Evolutionary conservation across 2,797 vertebrate genomes (phyloP).

Genomic region (Sebastes oblongus): DNA sequence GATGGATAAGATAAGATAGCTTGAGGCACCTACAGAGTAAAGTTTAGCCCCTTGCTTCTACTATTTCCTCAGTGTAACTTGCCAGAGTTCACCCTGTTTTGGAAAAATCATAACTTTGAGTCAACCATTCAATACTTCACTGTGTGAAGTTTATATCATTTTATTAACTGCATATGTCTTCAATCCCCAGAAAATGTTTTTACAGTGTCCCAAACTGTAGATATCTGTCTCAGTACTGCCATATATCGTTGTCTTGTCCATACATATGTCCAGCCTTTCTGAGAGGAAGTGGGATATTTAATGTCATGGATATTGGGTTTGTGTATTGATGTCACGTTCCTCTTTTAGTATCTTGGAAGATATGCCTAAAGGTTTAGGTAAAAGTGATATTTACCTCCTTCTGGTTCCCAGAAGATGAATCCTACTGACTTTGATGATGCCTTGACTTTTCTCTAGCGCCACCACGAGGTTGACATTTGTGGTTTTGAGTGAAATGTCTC

Average conservation of each 20-base stretch:
- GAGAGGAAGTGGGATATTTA: background rate
- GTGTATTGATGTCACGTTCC: background rate
- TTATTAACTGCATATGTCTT: background rate
- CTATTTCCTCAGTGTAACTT: conserved; percentile 31
- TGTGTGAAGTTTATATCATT: background rate
- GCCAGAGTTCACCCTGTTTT: conserved; percentile 22
- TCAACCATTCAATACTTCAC: background rate
- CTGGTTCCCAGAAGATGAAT: background rate
- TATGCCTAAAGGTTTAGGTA: background rate
- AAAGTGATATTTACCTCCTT: background rate
- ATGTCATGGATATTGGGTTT: background rate
- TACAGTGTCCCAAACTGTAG: background rate
- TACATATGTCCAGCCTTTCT: background rate
- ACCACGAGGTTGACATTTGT: background rate
- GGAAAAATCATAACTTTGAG: background rate
- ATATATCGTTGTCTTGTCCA: background rate
- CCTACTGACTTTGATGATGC: background rate
- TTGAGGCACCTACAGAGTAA: conserved; percentile 40
- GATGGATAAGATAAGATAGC: conserved; percentile 50
- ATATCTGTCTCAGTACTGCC: background rate
- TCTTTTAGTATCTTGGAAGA: background rate
- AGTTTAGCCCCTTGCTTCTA: conserved; percentile 36
- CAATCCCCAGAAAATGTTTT: background rate
- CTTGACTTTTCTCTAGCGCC: background rate
- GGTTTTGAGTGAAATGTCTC: background rate